Conservation (phyloP, 35 echinoderm and acorn worm species). For the Lytechinus variegatus region DNA sequence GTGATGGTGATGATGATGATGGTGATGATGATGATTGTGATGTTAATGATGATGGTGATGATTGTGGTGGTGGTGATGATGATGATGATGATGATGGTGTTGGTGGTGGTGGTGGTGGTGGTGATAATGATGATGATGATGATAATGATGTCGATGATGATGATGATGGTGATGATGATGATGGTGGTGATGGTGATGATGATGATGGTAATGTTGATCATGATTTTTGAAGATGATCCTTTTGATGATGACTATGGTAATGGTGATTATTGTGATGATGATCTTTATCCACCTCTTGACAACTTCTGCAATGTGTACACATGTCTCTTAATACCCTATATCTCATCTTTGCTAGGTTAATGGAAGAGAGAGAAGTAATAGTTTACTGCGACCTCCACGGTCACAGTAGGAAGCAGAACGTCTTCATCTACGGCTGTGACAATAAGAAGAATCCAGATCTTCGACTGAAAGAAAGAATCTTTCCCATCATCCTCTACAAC, state of each 20-base stretch:
- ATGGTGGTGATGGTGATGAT: background rate
- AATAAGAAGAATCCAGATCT: conserved; percentile 85
- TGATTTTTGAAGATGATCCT: background rate
- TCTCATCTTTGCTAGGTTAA: conserved; percentile 50
- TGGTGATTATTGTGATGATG: background rate
- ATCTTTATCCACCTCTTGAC: too few species aligned
- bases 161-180: background rate
- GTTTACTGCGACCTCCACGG: conserved; percentile 98
- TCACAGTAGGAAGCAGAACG: conserved; percentile 97
- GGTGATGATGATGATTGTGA: background rate
- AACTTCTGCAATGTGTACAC: too few species aligned
- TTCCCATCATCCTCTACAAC: conserved; percentile 87
- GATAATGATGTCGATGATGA: background rate
- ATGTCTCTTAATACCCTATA: too few species aligned
- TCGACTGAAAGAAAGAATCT: conserved; percentile 80
- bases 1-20: background rate
- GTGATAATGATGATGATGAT: background rate
- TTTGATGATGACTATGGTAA: background rate
- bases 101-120: background rate
- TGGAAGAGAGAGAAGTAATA: conserved; percentile 88
- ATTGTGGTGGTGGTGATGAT: background rate
- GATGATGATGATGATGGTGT: background rate
- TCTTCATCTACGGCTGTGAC: conserved; percentile 98
- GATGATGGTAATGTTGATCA: background rate
- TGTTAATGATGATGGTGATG: background rate